A percentile compares a stretch with the other conserved stretches of the same genome.
These are phyloP conservation scores for Oxycera nigricornis DNA, from an alignment of 2,888 invertebrate species.

Conservation along the genomic window DNA sequence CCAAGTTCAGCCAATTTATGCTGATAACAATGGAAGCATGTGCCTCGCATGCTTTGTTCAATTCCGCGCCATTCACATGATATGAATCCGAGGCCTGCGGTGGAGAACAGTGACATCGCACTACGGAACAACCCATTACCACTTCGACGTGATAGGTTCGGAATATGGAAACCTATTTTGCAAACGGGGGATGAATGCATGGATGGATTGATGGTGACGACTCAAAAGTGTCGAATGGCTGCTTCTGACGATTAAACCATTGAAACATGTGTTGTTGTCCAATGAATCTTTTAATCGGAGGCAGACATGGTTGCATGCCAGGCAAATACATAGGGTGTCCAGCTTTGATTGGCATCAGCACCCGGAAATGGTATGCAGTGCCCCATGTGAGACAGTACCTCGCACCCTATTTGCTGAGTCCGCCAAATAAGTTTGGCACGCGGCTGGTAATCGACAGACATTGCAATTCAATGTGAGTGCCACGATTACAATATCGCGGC, in stretches of 20 bases:
- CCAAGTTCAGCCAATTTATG: conserved; percentile 31
- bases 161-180: not conserved
- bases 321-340: not conserved
- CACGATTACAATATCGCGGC: not conserved
- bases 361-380: conserved; percentile 2
- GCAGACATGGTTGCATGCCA: not conserved
- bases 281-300: not conserved
- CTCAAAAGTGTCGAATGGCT: not conserved
- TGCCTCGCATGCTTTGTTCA: conserved; percentile 24
- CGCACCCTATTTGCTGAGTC: not conserved
- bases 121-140: conserved; percentile 23
- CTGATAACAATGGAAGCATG: not conserved
- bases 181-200: not conserved
- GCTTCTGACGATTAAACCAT: not conserved
- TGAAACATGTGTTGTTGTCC: not conserved
- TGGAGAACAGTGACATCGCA: not conserved
- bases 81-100: not conserved
- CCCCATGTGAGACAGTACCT: not conserved
- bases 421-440: not conserved
- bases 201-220: not conserved
- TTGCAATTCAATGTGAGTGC: not conserved
- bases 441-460: conserved; percentile 6
- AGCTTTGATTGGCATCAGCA: not conserved
- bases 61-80: conserved; percentile 22
- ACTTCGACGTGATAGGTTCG: not conserved